Evolutionary conservation across 2,888 invertebrate genomes (phyloP), one percentile per base, ranked within the genome.

Genomic region (Cotesia congregata): DNA sequence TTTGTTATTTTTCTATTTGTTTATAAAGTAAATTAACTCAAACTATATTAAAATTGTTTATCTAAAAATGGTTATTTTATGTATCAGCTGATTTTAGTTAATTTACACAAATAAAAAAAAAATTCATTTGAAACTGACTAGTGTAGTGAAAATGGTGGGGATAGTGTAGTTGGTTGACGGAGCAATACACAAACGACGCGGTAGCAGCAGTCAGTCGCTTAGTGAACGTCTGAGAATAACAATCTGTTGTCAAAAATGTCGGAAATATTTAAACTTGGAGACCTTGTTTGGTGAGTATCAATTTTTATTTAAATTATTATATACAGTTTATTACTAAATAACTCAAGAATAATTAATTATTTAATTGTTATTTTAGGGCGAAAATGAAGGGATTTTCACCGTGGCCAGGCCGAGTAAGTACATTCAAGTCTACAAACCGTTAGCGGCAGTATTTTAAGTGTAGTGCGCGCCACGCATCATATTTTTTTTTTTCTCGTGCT

Each of bases 361-460:
- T 88, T 88, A 85, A 50, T 50, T 50, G 12, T 60, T 62, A 69
- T 93, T 93, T 83, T 93, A 98, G 98, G 98, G 97, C 98, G 77
- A 98, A 97, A 93, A 97, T 98, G 97, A 98, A 97, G 92, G 96
- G 97, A 84, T 98, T 96, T 91, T 95, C 97, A 83, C 96, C 97
- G 82, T 98, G 98, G 98, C 98, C 98, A 81, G 97, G 97, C 91
- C 95, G 96, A 94, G 97, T 98, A 93, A 95, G 96, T 94, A 65
- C 12, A 79, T 68, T 79, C 68, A 84, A 86, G 60, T 69, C 85
- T 86, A 83, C 85, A 88, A 89, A 90, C 90, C 89, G 90, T 90
- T 90, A 88, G 85, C 20, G 65, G 75, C 87, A 65, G 80, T 79
- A 80, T 78, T 81, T 78, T 80, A 80, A 71, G 73, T 78, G 71